Evolutionary conservation across 2,888 invertebrate genomes (phyloP).

Genomic region (Pherbina coryleti): DNA sequence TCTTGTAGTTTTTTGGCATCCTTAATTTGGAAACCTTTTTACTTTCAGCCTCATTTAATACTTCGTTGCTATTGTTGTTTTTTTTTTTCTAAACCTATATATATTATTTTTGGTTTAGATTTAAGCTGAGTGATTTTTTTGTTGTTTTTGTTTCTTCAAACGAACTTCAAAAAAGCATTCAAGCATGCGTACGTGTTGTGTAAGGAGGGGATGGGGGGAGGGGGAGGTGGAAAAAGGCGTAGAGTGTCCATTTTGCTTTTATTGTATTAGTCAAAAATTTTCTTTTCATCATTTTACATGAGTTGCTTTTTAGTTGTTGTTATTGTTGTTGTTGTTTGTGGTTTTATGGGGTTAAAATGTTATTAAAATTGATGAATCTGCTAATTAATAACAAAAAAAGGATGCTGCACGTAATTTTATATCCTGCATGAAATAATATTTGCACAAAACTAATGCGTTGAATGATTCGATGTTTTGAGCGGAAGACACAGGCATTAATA

Average conservation of each 20-base stretch:
- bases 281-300: constrained; percentile 24
- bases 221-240: not conserved
- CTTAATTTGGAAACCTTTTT: not conserved
- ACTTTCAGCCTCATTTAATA: constrained; percentile 1
- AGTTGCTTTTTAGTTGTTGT: constrained; percentile 8
- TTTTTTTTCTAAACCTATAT: not conserved
- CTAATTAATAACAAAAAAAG: constrained; percentile 61
- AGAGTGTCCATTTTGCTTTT: not conserved
- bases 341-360: constrained; percentile 52
- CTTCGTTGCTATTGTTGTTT: not conserved
- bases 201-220: too few relatives aligned
- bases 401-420: not conserved
- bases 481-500: not conserved
- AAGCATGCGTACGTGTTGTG: not conserved
- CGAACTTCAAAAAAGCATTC: not conserved
- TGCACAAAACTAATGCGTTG: constrained; percentile 27
- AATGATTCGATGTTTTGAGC: constrained; percentile 33
- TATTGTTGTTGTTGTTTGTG: constrained; percentile 6
- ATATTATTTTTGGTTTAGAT: not conserved
- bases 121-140: not conserved
- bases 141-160: not conserved
- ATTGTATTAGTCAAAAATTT: not conserved
- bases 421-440: not conserved
- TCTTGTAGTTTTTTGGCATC: not conserved
- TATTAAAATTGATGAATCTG: constrained; percentile 68